phyloP scores from a whole-genome alignment of 2,888 invertebrate species.

The Drosophila tripunctata region DNA sequence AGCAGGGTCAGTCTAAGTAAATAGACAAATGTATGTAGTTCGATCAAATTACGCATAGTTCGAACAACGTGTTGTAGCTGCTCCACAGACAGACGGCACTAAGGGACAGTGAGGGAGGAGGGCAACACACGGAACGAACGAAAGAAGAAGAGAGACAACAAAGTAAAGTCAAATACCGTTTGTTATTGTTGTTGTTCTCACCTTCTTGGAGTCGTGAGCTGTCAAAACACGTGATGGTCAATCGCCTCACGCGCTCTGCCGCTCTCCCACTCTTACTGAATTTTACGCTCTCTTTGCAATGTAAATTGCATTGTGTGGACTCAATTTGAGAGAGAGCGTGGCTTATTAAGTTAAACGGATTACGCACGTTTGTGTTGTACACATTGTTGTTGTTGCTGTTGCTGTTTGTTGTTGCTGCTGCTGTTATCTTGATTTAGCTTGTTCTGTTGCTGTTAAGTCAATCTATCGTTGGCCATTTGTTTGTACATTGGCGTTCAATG shows the following conservation, averaged over 20 bases:
- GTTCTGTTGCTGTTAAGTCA: constrained; percentile 1
- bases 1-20: constrained; percentile 31
- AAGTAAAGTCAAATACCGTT: constrained; percentile 2
- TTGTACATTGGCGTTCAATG: constrained; percentile 49
- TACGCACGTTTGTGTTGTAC: constrained; percentile 49
- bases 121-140: neutral
- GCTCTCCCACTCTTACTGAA: constrained; percentile 1
- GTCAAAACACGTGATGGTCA: constrained; percentile 38
- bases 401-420: neutral
- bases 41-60: constrained; percentile 65
- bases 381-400: neutral
- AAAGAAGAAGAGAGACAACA: neutral
- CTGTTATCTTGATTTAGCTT: constrained; percentile 1
- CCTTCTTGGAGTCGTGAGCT: constrained; percentile 11
- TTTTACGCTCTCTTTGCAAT: neutral
- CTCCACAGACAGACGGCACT: constrained; percentile 54
- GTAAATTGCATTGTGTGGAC: constrained; percentile 21
- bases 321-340: constrained; percentile 66
- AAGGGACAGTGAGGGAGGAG: neutral
- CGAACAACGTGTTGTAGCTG: constrained; percentile 49
- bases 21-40: constrained; percentile 55
- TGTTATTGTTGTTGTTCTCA: constrained; percentile 4
- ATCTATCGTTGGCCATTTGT: constrained; percentile 29
- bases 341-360: constrained; percentile 76
- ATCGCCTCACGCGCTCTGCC: constrained; percentile 4